Percentiles rank a stretch among this genome's conserved stretches.
These are phyloP conservation scores for Hypolimnas misippus DNA, from an alignment of 2,888 invertebrate species.

Conservation along the genomic window DNA sequence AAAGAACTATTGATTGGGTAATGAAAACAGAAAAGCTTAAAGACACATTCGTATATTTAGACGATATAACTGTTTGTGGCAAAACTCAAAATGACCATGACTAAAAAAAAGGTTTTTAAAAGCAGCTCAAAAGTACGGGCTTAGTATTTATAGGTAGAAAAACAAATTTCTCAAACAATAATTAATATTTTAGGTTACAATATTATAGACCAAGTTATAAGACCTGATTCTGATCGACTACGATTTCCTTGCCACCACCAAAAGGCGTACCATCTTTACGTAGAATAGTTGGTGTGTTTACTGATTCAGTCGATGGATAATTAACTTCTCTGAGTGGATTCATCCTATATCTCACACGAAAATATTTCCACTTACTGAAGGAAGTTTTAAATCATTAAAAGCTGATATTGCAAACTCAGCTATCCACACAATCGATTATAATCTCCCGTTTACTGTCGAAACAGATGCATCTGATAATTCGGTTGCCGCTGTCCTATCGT, in stretches of 20 bases:
- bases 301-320: neutral
- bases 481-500: neutral
- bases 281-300: neutral
- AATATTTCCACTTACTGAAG: neutral
- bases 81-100: slow-evolving; percentile 27
- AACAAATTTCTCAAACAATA: neutral
- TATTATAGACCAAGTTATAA: neutral
- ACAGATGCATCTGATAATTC: neutral
- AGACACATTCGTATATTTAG: slow-evolving; percentile 39
- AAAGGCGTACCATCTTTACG: neutral
- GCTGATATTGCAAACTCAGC: neutral
- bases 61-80: slow-evolving; percentile 42
- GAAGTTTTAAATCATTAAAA: neutral
- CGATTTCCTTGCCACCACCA: neutral
- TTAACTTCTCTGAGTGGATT: neutral
- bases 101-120: slow-evolving; percentile 28
- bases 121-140: slow-evolving; percentile 23
- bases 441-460: neutral
- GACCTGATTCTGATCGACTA: neutral
- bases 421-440: neutral
- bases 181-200: neutral
- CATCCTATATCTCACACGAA: neutral
- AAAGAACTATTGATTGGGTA: slow-evolving; percentile 29
- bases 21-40: slow-evolving; percentile 30
- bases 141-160: slow-evolving; percentile 13